phyloP scores from a whole-genome alignment of 2,113 vertebrate species.

The Nothocercus nigrocapillus region DNA sequence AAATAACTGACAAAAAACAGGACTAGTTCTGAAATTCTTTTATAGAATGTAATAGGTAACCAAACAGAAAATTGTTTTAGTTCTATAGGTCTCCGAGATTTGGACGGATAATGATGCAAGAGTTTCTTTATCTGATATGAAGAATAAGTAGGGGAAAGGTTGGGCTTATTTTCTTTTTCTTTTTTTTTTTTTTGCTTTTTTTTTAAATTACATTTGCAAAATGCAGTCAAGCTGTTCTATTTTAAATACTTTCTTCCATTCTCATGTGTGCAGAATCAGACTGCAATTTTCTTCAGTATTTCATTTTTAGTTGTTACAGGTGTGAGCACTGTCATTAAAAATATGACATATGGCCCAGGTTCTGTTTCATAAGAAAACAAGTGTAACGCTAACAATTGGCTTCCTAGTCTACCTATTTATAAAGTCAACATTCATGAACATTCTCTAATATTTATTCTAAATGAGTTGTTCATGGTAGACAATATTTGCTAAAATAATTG shows the following conservation, averaged over 20 bases:
- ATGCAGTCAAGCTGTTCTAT: not conserved
- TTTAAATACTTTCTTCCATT: not conserved
- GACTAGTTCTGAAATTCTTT: slow-evolving; percentile 26
- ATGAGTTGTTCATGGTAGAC: not conserved
- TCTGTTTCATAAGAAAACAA: not conserved
- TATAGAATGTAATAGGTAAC: slow-evolving; percentile 40
- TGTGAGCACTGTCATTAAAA: not conserved
- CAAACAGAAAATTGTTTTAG: not conserved
- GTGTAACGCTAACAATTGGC: not conserved
- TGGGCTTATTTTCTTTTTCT: not conserved
- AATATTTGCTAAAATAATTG: not conserved
- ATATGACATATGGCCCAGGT: not conserved
- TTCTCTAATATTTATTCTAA: not conserved
- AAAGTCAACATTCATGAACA: not conserved
- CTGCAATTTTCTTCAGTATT: not conserved
- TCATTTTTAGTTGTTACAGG: not conserved
- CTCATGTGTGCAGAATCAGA: not conserved
- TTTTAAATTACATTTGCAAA: not conserved
- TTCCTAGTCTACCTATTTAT: not conserved
- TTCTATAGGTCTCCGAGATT: slow-evolving; percentile 21
- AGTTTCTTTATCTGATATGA: not conserved
- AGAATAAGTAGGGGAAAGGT: not conserved
- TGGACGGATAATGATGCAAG: not conserved
- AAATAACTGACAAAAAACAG: slow-evolving; percentile 11
- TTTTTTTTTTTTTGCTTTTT: not conserved